Conservation (phyloP, 2,113 vertebrate genomes). For the Odocoileus hemionus region DNA sequence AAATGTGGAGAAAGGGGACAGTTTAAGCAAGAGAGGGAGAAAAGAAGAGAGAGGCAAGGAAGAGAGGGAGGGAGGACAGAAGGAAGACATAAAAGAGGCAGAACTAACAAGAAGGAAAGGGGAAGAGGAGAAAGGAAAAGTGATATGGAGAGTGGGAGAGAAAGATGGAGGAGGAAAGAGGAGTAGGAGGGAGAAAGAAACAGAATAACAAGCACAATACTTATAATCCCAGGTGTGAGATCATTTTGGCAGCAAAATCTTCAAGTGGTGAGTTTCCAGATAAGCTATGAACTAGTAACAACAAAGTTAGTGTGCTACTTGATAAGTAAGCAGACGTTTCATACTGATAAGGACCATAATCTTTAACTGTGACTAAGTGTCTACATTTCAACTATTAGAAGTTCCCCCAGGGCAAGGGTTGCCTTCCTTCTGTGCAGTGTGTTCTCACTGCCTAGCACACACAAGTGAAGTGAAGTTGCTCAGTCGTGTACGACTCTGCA, state of each 20-base stretch:
- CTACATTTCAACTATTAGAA: neutral
- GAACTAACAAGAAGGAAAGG: neutral
- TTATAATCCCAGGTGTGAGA: neutral
- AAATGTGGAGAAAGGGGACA: neutral
- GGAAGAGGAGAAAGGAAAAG: neutral
- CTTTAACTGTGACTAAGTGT: neutral
- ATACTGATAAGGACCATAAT: neutral
- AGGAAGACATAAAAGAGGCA: neutral
- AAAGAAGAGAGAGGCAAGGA: accelerated
- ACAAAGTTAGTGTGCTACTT: neutral
- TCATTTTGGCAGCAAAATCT: neutral
- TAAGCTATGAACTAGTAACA: neutral
- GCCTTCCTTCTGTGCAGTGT: neutral
- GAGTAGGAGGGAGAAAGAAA: neutral
- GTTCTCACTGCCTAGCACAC: neutral
- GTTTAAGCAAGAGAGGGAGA: neutral
- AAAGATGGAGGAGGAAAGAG: neutral
- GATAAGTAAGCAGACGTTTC: neutral
- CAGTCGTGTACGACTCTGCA: no score
- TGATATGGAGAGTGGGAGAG: no score
- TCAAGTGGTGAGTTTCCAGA: neutral
- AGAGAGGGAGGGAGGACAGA: neutral
- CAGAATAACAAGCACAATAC: neutral
- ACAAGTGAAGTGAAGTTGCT: neutral
- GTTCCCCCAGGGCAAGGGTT: neutral